These are phyloP conservation scores for Zoanthus solanderi DNA, from an alignment of 92 coral and sea anemone genomes.

Conservation along the genomic window DNA sequence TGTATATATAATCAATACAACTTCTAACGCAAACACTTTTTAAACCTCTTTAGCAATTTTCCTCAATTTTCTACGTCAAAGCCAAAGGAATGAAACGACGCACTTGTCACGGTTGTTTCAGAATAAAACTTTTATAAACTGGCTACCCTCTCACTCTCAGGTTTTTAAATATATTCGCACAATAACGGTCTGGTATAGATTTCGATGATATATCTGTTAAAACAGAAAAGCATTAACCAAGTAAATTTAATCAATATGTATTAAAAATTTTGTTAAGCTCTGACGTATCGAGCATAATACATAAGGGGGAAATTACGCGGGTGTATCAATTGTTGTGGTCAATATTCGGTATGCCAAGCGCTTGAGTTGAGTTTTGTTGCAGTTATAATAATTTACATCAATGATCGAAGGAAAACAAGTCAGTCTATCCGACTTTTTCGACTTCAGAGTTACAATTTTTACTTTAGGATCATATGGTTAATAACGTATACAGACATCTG, in stretches of 20 bases:
- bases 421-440: neutral
- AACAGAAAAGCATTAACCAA: neutral
- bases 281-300: neutral
- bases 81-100: neutral
- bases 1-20: neutral
- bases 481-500: too few relatives aligned
- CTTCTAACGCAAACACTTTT: neutral
- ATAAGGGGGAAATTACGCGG: neutral
- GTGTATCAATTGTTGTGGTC: neutral
- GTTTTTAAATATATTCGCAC: neutral
- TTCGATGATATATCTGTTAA: neutral
- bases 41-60: neutral
- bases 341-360: neutral
- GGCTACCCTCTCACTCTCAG: neutral
- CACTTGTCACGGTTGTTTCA: constrained; percentile 9
- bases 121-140: neutral
- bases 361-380: neutral
- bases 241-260: neutral
- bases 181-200: neutral
- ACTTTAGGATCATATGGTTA: neutral
- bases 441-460: neutral
- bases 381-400: neutral
- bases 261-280: neutral
- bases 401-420: neutral
- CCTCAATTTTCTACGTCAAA: neutral